These are phyloP conservation scores for Antigone vipio DNA, from an alignment of 2,113 vertebrate species.

Conservation along the genomic window DNA sequence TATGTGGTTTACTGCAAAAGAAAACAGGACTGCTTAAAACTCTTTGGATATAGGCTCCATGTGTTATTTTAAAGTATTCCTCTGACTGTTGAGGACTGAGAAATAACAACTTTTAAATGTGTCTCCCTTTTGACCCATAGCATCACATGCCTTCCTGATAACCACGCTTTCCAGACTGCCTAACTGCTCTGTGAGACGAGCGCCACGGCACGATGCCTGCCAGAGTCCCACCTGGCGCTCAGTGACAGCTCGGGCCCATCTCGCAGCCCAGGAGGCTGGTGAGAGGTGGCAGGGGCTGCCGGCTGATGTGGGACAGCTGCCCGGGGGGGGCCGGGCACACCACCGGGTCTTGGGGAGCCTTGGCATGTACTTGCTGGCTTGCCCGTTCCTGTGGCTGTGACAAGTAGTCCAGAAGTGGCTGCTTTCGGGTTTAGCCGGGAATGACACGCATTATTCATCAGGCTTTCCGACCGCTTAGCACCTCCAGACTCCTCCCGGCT, in stretches of 20 bases:
- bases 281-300: neutral
- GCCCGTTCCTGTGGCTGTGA: neutral
- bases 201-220: neutral
- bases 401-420: neutral
- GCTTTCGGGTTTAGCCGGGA: neutral
- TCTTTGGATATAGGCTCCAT: neutral
- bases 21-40: neutral
- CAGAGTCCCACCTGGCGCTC: rapidly evolving
- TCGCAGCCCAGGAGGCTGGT: neutral
- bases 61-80: neutral
- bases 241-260: neutral
- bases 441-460: neutral
- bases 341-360: rapidly evolving
- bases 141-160: neutral
- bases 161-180: neutral
- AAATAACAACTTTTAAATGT: neutral
- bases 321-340: rapidly evolving
- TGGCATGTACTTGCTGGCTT: neutral
- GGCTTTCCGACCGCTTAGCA: neutral
- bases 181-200: neutral
- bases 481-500: neutral
- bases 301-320: neutral
- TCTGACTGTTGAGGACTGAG: neutral
- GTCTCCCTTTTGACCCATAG: neutral
- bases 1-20: neutral